A percentile compares a stretch with the other conserved stretches of the same genome.
Evolutionary conservation across 2,113 vertebrate species (phyloP).

Genomic region (Zapornia atra): DNA sequence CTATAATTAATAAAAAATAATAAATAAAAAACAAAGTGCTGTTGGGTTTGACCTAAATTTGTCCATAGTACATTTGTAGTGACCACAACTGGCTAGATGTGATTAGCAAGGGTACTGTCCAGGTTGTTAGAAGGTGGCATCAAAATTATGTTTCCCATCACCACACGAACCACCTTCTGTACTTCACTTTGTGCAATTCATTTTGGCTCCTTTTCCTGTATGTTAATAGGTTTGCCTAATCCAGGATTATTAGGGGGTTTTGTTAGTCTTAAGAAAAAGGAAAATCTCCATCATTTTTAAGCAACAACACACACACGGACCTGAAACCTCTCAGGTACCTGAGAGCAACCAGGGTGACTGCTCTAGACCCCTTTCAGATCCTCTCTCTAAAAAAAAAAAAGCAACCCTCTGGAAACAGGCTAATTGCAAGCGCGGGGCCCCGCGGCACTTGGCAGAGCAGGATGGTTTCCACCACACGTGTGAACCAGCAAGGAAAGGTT

Average conservation of each 20-base stretch:
- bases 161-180: not conserved
- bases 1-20: not conserved
- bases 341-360: fast-evolving
- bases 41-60: not conserved
- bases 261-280: not conserved
- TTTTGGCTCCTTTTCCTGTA: not conserved
- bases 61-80: not conserved
- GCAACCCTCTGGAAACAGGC: not conserved
- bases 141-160: not conserved
- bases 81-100: not conserved
- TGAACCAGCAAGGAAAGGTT: not conserved
- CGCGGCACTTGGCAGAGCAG: not conserved
- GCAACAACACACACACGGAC: not conserved
- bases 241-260: not conserved
- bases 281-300: not conserved
- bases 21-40: not conserved
- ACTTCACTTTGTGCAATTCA: not conserved
- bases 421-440: not conserved
- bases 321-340: not conserved
- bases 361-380: not conserved
- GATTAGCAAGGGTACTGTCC: not conserved
- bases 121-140: not conserved
- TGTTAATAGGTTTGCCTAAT: not conserved
- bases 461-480: not conserved
- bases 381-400: not conserved